A percentile compares a stretch with the other conserved stretches of the same genome.
Evolutionary conservation across 2,113 vertebrate genomes (phyloP).

Genomic region (Centrocercus urophasianus): DNA sequence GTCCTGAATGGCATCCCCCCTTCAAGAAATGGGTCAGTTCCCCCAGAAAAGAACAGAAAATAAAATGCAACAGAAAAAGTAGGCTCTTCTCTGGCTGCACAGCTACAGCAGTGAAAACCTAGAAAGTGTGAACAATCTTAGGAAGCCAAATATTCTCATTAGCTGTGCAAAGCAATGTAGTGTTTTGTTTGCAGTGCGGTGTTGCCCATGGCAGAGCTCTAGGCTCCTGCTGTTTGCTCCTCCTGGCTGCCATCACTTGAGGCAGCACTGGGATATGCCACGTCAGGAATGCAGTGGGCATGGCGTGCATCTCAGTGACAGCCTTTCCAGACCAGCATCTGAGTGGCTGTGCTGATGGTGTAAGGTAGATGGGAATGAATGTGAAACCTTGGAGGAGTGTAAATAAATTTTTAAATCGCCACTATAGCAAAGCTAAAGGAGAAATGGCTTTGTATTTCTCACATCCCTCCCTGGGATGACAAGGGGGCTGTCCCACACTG

Average conservation of each 20-base stretch:
- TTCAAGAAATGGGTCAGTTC: background rate
- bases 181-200: background rate
- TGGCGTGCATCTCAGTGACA: background rate
- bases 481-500: background rate
- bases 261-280: background rate
- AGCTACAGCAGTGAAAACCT: background rate
- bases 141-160: background rate
- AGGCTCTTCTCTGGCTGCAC: background rate
- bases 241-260: background rate
- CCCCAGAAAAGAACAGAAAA: background rate
- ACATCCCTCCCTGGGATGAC: background rate
- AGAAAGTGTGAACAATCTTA: background rate
- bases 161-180: background rate
- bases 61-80: background rate
- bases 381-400: background rate
- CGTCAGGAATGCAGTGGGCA: background rate
- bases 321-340: background rate
- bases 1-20: background rate
- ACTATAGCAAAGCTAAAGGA: background rate
- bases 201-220: background rate
- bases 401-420: background rate
- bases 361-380: background rate
- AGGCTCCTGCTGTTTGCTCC: background rate
- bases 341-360: background rate
- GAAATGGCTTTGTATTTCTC: background rate